A percentile compares a stretch with the other conserved stretches of the same genome.
These are phyloP conservation scores for Laterallus jamaicensis DNA, from an alignment of 2,113 vertebrate genomes.

Conservation along the genomic window DNA sequence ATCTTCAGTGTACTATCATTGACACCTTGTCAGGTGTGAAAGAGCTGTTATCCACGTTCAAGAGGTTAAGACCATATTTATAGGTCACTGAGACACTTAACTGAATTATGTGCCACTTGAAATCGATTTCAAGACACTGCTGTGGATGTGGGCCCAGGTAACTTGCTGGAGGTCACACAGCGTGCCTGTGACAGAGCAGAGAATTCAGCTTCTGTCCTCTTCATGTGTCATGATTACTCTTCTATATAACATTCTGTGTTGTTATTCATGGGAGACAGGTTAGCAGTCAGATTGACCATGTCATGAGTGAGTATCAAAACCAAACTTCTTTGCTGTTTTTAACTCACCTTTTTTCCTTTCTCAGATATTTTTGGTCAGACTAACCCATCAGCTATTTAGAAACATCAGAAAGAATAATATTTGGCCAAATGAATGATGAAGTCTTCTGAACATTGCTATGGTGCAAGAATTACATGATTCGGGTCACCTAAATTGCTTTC, in stretches of 20 bases:
- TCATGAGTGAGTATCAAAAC: background rate
- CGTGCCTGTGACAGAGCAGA: background rate
- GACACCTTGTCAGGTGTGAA: background rate
- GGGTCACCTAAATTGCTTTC: background rate
- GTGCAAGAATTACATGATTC: background rate
- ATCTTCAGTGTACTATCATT: background rate
- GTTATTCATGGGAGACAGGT: background rate
- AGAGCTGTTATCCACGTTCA: background rate
- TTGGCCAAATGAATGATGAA: background rate
- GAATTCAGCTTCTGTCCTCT: background rate
- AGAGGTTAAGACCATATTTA: background rate
- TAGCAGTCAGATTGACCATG: background rate
- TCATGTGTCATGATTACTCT: background rate
- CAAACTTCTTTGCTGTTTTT: background rate
- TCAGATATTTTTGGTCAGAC: constrained; percentile 34
- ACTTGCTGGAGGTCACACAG: background rate
- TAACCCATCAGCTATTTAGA: background rate
- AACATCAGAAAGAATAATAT: constrained; percentile 13
- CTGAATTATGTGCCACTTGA: background rate
- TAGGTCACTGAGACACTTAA: background rate
- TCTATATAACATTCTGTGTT: background rate
- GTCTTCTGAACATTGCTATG: background rate
- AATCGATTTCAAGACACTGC: background rate
- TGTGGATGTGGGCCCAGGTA: background rate
- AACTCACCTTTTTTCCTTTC: background rate